Evolutionary conservation across 2,888 invertebrate species (phyloP).

Genomic region (Plutella xylostella): DNA sequence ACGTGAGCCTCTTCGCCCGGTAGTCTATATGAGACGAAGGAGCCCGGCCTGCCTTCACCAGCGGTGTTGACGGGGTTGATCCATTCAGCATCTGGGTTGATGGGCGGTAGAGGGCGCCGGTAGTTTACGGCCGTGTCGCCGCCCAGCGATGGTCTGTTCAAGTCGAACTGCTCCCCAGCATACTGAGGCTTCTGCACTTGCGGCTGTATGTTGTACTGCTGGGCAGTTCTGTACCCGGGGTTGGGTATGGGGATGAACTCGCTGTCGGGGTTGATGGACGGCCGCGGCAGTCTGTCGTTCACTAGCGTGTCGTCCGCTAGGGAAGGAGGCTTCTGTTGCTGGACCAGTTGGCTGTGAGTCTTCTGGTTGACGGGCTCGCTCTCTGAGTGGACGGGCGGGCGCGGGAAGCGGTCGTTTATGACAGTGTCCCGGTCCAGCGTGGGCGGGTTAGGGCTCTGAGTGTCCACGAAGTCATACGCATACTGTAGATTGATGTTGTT

Average conservation of each 20-base stretch:
- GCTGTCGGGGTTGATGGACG: conserved; percentile 77
- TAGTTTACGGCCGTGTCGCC: conserved; percentile 71
- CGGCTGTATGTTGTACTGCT: conserved; percentile 39
- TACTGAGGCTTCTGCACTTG: conserved; percentile 46
- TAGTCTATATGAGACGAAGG: conserved; percentile 78
- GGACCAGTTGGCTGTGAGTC: conserved; percentile 38
- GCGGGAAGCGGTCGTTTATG: conserved; percentile 77
- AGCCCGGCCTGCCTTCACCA: conserved; percentile 63
- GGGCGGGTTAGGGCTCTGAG: conserved; percentile 43
- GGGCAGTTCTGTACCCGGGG: conserved; percentile 45
- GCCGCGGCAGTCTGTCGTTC: conserved; percentile 77
- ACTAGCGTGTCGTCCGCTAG: conserved; percentile 76
- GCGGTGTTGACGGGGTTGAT: conserved; percentile 33
- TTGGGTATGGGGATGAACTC: conserved; percentile 69
- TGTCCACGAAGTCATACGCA: conserved; percentile 55
- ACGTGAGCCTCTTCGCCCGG: conserved; percentile 84
- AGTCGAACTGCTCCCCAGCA: conserved; percentile 50
- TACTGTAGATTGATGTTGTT: conserved; percentile 68
- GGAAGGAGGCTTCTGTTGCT: conserved; percentile 45
- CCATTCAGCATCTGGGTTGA: conserved; percentile 60
- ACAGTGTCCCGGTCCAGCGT: conserved; percentile 75
- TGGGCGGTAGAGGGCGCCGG: conserved; percentile 64
- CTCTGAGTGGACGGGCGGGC: conserved; percentile 76
- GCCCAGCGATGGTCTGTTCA: conserved; percentile 43
- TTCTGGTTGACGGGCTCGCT: conserved; percentile 65